Evolutionary conservation across 2,797 vertebrate species (phyloP), one percentile per base, ranked within the genome.

Genomic region (Gallinago nigripennis): DNA sequence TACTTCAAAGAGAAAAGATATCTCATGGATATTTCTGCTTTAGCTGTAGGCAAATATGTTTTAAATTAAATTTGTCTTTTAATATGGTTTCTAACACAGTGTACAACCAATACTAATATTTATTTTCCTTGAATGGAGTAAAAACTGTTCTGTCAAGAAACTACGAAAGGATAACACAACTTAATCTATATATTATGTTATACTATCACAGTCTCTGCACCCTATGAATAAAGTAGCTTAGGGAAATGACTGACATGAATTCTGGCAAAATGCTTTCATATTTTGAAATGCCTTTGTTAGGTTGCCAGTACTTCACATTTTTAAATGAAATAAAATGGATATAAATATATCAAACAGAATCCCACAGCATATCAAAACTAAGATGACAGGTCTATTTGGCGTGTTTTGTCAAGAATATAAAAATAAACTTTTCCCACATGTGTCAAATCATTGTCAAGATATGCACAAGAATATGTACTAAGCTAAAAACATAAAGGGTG

Each of bases 301-400:
- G n/a, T 54, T 96, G 80, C 90, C 91, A 91, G 50, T 20, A 82
- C 15, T 75, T 90, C 23, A 12, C 75, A 37, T 56, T 82, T 91
- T 83, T 25, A 43, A 80, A 90, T 21, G 0, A 20, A 90, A 79
- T 84, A 78, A 46, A 90, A 69, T 63, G 57, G 2, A 76, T 90
- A 83, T 19, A 87, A 92, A 75, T 56, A 94, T 50, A 86, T 91
- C 71, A 94, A 80, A 77, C 27, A 72, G 61, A 88, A 88, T 75
- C 57, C 61, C 68, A 89, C 37, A 91, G 51, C 50, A 95, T 72
- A 82, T 76, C 33, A 75, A 79, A 76, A 68, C 72, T 79, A 46
- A 91, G 57, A 69, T 85, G 77, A 85, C 61, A 85, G 19, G 35
- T 61, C 54, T 83, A 30, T 69, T 95, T 76, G 86, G 35, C 4